Evolutionary conservation across 23 tunicate species (phyloP).

Genomic region (Trididemnum clinides): DNA sequence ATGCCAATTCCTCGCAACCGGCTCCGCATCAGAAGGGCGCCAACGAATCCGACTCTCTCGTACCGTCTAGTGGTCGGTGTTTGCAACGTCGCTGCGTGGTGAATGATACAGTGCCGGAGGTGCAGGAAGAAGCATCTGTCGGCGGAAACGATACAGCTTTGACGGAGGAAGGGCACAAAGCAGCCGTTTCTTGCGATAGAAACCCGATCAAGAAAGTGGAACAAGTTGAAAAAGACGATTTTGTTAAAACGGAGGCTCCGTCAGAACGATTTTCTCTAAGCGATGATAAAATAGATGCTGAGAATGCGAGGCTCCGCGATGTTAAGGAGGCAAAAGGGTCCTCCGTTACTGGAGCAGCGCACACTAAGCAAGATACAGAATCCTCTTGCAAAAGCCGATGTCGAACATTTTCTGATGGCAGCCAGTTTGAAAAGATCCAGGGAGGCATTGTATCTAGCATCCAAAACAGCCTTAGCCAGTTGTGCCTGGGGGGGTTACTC

Average conservation of each 20-base stretch:
- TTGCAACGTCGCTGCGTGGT: constrained; percentile 68
- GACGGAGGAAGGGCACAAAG: neutral
- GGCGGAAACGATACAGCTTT: neutral
- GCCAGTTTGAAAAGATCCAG: neutral
- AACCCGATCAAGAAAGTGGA: neutral
- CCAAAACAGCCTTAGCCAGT: constrained; percentile 5
- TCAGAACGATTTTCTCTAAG: neutral
- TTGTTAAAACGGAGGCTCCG: neutral
- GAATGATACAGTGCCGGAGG: constrained; percentile 56
- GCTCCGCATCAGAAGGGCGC: constrained; percentile 36
- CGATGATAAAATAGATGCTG: neutral
- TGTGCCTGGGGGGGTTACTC: constrained; percentile 11
- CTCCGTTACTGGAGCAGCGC: neutral
- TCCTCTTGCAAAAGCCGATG: too few species aligned
- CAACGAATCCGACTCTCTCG: constrained; percentile 33
- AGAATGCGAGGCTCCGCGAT: neutral
- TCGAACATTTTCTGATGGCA: constrained; percentile 76
- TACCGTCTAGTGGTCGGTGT: constrained; percentile 48
- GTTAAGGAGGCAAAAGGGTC: neutral
- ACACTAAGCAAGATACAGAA: neutral
- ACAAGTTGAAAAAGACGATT: neutral
- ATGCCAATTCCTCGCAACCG: constrained; percentile 36
- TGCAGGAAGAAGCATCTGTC: constrained; percentile 13
- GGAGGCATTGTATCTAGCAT: neutral
- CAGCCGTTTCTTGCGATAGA: neutral